phyloP scores from a whole-genome alignment of 2,113 vertebrate species.

The Probosciger aterrimus region DNA sequence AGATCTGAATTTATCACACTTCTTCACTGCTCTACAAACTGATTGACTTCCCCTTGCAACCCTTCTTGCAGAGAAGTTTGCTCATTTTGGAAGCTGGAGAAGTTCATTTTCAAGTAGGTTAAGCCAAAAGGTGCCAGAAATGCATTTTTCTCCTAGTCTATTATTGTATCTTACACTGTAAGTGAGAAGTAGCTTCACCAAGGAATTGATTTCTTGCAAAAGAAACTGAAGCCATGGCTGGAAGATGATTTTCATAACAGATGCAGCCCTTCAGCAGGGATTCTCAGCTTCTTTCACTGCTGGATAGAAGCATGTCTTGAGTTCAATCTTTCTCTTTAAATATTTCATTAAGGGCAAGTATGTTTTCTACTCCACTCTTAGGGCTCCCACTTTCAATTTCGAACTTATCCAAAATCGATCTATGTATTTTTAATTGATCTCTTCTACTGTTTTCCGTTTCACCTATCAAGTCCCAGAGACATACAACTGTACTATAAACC shows the following conservation, averaged over 20 bases:
- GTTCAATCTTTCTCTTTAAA: conserved; percentile 47
- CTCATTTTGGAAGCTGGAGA: conserved; percentile 43
- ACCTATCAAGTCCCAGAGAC: neutral
- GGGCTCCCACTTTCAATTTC: neutral
- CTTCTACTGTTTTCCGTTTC: neutral
- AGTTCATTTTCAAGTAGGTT: conserved; percentile 66
- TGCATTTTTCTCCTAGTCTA: conserved; percentile 63
- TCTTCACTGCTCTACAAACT: conserved; percentile 12
- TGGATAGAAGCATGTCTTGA: conserved; percentile 49
- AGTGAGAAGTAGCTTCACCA: conserved; percentile 67
- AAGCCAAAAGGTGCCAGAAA: conserved; percentile 68
- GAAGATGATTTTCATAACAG: conserved; percentile 58
- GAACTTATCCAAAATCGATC: neutral
- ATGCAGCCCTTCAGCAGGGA: conserved; percentile 59
- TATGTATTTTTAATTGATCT: neutral
- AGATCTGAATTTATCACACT: conserved; percentile 32
- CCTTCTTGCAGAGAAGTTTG: conserved; percentile 38
- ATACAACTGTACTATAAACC: neutral
- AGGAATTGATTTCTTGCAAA: conserved; percentile 61
- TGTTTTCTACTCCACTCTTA: neutral
- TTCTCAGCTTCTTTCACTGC: conserved; percentile 48
- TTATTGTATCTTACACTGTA: conserved; percentile 68
- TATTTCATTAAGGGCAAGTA: conserved; percentile 44
- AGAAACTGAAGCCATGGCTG: conserved; percentile 40
- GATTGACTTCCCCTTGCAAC: conserved; percentile 41